Conservation (phyloP, 1,140 invertebrate species). For the Saccostrea echinata region DNA sequence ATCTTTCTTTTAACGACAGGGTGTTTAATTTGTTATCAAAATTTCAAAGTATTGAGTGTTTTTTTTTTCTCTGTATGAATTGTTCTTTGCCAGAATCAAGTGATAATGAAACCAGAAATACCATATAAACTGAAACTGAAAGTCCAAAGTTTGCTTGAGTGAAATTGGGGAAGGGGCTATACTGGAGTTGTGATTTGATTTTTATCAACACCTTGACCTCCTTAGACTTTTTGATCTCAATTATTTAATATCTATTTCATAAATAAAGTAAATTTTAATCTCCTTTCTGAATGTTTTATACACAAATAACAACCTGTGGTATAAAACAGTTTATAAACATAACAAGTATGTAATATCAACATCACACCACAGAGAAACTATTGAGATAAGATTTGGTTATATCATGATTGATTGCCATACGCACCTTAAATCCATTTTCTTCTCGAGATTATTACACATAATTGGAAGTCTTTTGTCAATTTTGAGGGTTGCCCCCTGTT, state of each 20-base stretch:
- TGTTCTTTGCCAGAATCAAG: too few species aligned
- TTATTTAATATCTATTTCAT: neutral
- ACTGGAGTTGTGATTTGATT: too few species aligned
- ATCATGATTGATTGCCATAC: neutral
- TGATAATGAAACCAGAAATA: too few species aligned
- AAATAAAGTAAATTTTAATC: neutral
- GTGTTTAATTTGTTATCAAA: too few species aligned
- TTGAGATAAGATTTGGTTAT: neutral
- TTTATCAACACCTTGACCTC: too few species aligned
- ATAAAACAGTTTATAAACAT: neutral
- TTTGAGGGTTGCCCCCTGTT: neutral
- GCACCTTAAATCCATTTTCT: neutral
- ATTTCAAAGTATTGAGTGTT: too few species aligned
- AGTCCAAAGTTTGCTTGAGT: too few species aligned
- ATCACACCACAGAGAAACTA: neutral
- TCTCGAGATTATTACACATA: neutral
- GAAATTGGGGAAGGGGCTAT: too few species aligned
- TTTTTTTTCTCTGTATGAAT: too few species aligned
- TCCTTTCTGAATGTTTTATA: neutral
- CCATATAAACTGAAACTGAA: too few species aligned
- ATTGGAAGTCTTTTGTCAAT: neutral
- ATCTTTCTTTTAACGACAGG: too few species aligned
- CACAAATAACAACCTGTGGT: neutral
- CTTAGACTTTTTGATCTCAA: too few species aligned
- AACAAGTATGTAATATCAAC: neutral